These are phyloP conservation scores for Ovis canadensis DNA, from an alignment of 2,113 vertebrate genomes.

Conservation along the genomic window DNA sequence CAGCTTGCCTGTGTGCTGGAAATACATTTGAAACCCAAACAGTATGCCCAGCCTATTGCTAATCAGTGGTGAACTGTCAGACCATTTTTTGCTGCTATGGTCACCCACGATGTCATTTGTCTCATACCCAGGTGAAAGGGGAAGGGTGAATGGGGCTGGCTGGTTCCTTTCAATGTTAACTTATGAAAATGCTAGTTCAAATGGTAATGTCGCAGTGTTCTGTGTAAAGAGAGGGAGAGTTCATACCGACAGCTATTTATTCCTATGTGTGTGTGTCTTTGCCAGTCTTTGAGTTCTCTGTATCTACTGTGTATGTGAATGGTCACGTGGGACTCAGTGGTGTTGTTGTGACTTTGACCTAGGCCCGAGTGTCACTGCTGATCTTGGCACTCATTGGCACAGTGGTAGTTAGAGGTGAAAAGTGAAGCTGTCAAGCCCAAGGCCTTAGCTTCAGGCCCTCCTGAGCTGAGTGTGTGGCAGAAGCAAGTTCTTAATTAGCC, in stretches of 20 bases:
- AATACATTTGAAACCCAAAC: neutral
- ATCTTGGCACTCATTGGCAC: constrained; percentile 81
- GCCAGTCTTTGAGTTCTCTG: constrained; percentile 81
- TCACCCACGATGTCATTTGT: constrained; percentile 64
- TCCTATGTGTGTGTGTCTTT: constrained; percentile 78
- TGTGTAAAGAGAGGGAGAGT: constrained; percentile 77
- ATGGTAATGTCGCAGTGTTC: constrained; percentile 78
- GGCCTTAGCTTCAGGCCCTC: constrained; percentile 12
- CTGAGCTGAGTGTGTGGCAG: neutral
- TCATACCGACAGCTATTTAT: constrained; percentile 78
- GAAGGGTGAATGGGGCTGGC: constrained; percentile 73
- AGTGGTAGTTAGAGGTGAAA: constrained; percentile 68
- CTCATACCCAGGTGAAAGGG: constrained; percentile 66
- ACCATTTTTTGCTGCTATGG: constrained; percentile 79
- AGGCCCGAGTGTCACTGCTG: constrained; percentile 79
- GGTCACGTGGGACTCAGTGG: constrained; percentile 84
- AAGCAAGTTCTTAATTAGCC: constrained; percentile 9
- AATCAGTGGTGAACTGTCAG: constrained; percentile 64
- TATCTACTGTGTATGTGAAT: constrained; percentile 83
- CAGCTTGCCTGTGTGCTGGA: constrained; percentile 15
- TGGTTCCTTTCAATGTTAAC: constrained; percentile 73
- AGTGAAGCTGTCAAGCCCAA: constrained; percentile 41
- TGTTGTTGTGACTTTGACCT: constrained; percentile 87
- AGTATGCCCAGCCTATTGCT: neutral
- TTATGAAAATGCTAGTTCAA: constrained; percentile 76